Percentiles rank a stretch among this genome's conserved stretches.
These are phyloP conservation scores for Lophotis ruficrista DNA, from an alignment of 2,113 vertebrate genomes.

Conservation along the genomic window DNA sequence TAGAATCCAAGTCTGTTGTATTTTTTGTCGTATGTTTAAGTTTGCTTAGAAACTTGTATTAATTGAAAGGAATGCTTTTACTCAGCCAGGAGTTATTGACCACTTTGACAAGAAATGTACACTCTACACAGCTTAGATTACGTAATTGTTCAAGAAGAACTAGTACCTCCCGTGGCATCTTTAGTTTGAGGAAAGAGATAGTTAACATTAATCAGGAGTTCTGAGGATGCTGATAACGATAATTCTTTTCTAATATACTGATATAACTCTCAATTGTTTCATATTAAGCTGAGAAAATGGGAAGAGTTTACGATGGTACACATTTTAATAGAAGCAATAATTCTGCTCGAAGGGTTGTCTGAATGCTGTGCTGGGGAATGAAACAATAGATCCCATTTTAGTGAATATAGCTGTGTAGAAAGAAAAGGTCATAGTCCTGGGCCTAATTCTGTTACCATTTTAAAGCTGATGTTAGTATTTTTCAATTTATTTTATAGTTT, in stretches of 20 bases:
- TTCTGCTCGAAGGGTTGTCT: slow-evolving; percentile 72
- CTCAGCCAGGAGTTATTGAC: slow-evolving; percentile 57
- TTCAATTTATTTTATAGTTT: slow-evolving; percentile 29
- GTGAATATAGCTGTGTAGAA: slow-evolving; percentile 16
- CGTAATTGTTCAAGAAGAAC: slow-evolving; percentile 49
- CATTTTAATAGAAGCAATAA: slow-evolving; percentile 78
- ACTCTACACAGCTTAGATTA: slow-evolving; percentile 52
- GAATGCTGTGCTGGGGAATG: slow-evolving; percentile 70
- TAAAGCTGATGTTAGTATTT: slow-evolving; percentile 29
- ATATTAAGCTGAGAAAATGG: slow-evolving; percentile 68
- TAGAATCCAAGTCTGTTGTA: not conserved
- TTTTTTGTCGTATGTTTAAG: not conserved
- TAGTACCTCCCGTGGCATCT: slow-evolving; percentile 10
- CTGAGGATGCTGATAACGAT: slow-evolving; percentile 68
- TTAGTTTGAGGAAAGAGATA: slow-evolving; percentile 44
- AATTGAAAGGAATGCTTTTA: slow-evolving; percentile 64
- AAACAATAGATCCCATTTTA: slow-evolving; percentile 70
- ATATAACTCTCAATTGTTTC: slow-evolving; percentile 77
- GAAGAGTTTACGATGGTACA: slow-evolving; percentile 63
- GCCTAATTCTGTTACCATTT: slow-evolving; percentile 32
- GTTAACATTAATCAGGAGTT: slow-evolving; percentile 64
- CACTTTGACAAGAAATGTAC: slow-evolving; percentile 33
- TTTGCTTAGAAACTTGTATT: slow-evolving; percentile 34
- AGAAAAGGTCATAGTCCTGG: slow-evolving; percentile 16
- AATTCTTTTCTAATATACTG: slow-evolving; percentile 72